Base-by-base conservation (phyloP, 1,140 invertebrate genomes). In the Metaphire vulgaris region DNA sequence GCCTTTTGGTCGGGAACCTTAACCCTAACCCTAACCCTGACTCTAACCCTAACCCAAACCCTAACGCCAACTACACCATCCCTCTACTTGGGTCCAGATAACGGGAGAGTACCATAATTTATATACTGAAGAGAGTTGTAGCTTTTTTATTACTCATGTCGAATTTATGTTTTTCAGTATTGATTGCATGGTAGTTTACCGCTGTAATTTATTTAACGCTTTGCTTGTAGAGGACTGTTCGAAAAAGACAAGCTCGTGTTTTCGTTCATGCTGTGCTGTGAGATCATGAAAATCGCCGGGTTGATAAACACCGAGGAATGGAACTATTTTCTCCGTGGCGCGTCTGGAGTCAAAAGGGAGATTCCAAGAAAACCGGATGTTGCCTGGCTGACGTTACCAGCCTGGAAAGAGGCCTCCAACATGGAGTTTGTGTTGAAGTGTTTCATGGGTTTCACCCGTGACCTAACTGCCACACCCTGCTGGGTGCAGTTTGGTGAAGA, bases 301-400 rank as follows among this genome's bases (percentile, higher is more conserved):
- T 76, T 84, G 2, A 89, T 94, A 2, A 83, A 81, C 0, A 85
- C 88, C 0, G 79, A 81, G 0, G 89, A 93, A 79, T 93, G 90
- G 90, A 90, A 90, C 84, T 94, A 91, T 82, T 88, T 94, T 75
- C 84, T 94, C 2, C 88, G 91, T 33, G 92, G 92, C 14, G 87
- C 90, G 0, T 21, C 16, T 21, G 41, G 41, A 6, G 6, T 56
- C 41, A 56, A 56, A 21, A 56, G 81, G 82, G 77, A 84, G 76
- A 76, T 83, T 16, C 83, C 84, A 15, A 66, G 80, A 1, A 85
- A 84, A 74, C 85, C 85, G n/a, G 80, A 81, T 34, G 78, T 81
- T 0, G 30, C 69, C 31, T 83, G 84, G 80, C 79, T 85, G 33
- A 80, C 67, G 1, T 70, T 80, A 16, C 56, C 80, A 0, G 76